These are phyloP conservation scores for Hemichromis elongatus DNA, from an alignment of 2,113 vertebrate species.

Conservation along the genomic window DNA sequence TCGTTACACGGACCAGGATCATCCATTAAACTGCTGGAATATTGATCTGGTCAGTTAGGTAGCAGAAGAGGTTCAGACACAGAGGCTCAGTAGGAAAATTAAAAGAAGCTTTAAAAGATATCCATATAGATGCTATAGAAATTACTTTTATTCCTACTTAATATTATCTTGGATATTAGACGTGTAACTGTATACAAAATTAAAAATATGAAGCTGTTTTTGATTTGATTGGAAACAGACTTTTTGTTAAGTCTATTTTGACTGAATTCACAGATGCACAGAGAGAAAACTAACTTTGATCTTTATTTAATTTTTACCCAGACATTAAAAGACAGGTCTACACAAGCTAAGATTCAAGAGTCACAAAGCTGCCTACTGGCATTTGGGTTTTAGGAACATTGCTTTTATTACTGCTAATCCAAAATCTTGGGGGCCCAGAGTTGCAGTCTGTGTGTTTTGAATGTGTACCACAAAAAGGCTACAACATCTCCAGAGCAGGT, in stretches of 20 bases:
- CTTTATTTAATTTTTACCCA: not conserved
- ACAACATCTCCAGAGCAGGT: not conserved
- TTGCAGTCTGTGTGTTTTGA: not conserved
- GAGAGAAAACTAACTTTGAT: not conserved
- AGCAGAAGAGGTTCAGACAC: not conserved
- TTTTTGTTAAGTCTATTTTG: not conserved
- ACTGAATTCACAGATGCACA: not conserved
- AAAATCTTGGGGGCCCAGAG: not conserved
- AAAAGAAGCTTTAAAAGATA: not conserved
- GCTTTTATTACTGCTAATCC: rapidly evolving
- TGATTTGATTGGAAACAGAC: not conserved
- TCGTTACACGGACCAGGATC: not conserved
- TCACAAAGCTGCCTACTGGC: not conserved
- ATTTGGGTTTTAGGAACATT: not conserved
- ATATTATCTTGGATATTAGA: not conserved
- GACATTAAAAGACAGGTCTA: not conserved
- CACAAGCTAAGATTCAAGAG: not conserved
- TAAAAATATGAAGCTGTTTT: not conserved
- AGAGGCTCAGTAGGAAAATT: not conserved
- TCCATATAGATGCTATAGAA: not conserved
- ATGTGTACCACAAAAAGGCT: not conserved
- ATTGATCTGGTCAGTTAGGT: not conserved
- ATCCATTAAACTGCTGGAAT: not conserved
- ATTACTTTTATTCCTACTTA: not conserved
- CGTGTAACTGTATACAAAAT: rapidly evolving